Base-by-base conservation (phyloP, 2,888 invertebrate genomes). In the Auanema sp. region DNA sequence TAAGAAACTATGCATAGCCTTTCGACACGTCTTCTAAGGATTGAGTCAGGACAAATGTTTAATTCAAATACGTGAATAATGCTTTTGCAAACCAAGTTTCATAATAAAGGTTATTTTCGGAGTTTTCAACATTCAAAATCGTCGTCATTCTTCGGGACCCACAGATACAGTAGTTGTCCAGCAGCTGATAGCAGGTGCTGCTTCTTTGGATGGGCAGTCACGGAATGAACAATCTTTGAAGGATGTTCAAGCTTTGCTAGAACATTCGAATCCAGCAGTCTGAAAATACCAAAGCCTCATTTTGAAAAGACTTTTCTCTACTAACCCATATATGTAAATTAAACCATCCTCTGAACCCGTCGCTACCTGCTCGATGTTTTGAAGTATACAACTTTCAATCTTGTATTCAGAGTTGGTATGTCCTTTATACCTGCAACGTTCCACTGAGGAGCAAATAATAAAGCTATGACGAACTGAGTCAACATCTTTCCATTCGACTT, bases 331-430 rank as follows among this genome's bases (percentile, higher is more conserved):
- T 77, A 90, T 89, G 86, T 90, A 91, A 6, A 93, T 86, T 74
- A 88, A 88, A 0, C 96, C 96, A 66, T 91, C 90, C 14, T 90
- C 90, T 0, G 95, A 94, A 0, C 97, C 97, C 21, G 92, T 91
- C 49, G 96, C 86, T 51, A 98, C 89, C 76, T 90, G 90, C 53
- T 90, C 90, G 84, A 97, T 96, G 70, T 89, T 90, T 60, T 89
- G 87, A 84, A 92, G 90, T 0, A 95, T 89, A 58, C 90, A 90
- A 83, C 92, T 92, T 85, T 96, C 95, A 50, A 96, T 88, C 78
- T 90, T 90, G 84, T 90, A 91, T 80, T 93, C 91, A 16, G 89
- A 89, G 56, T 91, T 90, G 68, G 87, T 87, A 83, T 97, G 94
- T 0, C 95, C 96, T 21, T 86, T 87, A 82, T 92, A 97, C 61